Percentiles rank a stretch among this genome's conserved stretches.
These are phyloP conservation scores for Basileuterus tristriatus DNA, from an alignment of 2,797 vertebrate species.

Conservation along the genomic window DNA sequence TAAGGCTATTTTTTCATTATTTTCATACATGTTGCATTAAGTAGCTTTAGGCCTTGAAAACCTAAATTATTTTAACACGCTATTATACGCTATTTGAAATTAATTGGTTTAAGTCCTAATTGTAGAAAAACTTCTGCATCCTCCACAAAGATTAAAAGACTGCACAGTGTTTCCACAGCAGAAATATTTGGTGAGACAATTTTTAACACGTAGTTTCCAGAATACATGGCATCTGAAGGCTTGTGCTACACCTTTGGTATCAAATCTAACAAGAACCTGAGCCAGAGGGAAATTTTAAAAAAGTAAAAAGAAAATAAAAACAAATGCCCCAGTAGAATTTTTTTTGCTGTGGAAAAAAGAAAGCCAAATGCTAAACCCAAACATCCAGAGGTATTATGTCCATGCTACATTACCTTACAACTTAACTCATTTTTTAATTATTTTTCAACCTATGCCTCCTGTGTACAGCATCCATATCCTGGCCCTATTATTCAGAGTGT, in stretches of 20 bases:
- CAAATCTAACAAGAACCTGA: neutral
- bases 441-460: neutral
- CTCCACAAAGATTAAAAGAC: neutral
- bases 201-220: neutral
- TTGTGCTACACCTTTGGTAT: neutral
- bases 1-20: neutral
- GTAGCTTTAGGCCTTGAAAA: conserved; percentile 6
- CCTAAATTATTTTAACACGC: conserved; percentile 1
- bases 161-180: neutral
- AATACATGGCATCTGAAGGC: neutral
- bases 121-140: neutral
- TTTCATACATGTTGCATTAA: neutral
- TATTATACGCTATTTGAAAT: neutral
- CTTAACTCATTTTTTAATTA: neutral
- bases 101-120: neutral
- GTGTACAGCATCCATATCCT: neutral
- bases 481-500: neutral
- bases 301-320: neutral
- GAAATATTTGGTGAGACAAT: neutral
- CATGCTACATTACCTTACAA: neutral
- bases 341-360: neutral
- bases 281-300: no score
- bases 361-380: neutral
- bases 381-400: neutral
- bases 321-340: neutral